phyloP scores from a whole-genome alignment of 30 jellyfish, hydroid and myxozoan species.

The Nemopilema nomurai region DNA sequence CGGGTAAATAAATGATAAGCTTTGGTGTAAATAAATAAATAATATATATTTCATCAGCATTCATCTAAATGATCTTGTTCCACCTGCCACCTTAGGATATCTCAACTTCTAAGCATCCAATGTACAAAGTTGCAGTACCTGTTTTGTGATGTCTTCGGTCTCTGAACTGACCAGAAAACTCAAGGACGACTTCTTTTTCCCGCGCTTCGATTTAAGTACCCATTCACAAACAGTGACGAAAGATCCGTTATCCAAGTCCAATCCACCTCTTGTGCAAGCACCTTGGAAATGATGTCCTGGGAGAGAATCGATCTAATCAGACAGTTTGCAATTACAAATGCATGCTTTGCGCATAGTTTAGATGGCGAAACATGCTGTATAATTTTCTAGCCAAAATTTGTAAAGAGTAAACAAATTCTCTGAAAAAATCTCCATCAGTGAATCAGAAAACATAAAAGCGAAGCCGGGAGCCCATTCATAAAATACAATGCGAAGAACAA shows the following conservation, averaged over 20 bases:
- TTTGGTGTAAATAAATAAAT: background rate
- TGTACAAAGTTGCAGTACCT: constrained; percentile 26
- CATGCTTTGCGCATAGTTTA: no score
- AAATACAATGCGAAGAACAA: background rate
- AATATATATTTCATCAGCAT: no score
- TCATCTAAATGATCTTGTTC: no score
- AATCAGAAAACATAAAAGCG: no score
- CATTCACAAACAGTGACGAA: constrained; percentile 71
- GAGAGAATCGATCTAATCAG: background rate
- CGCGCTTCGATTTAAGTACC: constrained; percentile 35
- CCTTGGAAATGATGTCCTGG: constrained; percentile 78
- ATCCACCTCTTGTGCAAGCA: constrained; percentile 71
- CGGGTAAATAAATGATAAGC: background rate
- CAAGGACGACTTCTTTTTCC: constrained; percentile 30
- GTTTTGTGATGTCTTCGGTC: constrained; percentile 49
- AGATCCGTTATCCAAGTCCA: constrained; percentile 72
- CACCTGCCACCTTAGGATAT: background rate
- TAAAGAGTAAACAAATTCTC: no score
- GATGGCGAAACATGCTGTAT: no score
- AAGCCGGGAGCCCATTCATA: no score
- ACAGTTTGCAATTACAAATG: background rate
- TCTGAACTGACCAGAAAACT: constrained; percentile 7
- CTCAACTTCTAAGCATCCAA: background rate
- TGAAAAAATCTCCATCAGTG: no score
- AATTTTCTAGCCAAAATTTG: no score